These are phyloP conservation scores for Deroplatys truncata DNA, from an alignment of 2,888 invertebrate genomes.

Conservation along the genomic window DNA sequence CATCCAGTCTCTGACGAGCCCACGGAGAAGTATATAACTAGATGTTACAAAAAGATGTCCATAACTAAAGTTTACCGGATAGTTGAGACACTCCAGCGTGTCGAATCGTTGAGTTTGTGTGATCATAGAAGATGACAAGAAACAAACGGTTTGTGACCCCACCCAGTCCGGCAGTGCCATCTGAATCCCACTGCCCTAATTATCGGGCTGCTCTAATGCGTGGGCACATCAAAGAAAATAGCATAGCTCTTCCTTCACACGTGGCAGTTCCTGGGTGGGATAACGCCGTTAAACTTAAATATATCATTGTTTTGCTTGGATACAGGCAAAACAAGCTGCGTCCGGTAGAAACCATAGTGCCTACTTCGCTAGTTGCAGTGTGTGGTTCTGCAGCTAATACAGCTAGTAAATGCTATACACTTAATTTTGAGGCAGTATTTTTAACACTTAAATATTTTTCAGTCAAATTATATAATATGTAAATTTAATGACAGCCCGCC, in stretches of 20 bases:
- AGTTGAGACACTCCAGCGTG: background rate
- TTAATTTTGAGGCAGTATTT: no score
- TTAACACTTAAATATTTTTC: no score
- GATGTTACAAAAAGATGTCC: background rate
- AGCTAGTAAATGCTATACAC: no score
- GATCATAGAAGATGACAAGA: background rate
- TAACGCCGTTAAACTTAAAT: background rate
- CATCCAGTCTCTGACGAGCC: background rate
- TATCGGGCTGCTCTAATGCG: background rate
- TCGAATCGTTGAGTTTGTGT: background rate
- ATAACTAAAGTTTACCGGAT: background rate
- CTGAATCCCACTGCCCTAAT: background rate
- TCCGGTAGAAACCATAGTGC: background rate
- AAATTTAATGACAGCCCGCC: no score
- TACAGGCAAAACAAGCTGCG: background rate
- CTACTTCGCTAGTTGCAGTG: background rate
- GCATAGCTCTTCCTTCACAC: background rate
- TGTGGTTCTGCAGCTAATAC: no score
- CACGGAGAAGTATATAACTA: background rate
- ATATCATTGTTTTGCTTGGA: background rate
- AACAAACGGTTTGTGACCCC: background rate
- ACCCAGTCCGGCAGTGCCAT: background rate
- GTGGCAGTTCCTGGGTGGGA: background rate
- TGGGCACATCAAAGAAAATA: background rate
- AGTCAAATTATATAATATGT: no score